Conservation (phyloP, 2,797 vertebrate species). For the Manis crassicaudata region DNA sequence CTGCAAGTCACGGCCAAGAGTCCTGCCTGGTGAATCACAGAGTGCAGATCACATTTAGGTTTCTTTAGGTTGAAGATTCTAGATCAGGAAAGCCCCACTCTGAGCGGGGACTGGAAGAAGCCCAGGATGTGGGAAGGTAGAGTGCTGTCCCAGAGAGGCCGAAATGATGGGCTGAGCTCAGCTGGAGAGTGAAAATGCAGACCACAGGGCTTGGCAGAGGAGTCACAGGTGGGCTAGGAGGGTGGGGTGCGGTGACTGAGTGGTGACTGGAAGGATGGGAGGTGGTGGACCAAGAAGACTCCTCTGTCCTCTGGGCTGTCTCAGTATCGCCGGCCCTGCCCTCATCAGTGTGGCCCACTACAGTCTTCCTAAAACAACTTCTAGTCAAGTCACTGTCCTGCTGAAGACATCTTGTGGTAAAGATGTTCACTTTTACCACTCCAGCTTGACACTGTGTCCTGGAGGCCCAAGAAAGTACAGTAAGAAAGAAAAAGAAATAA, state of each 20-base stretch:
- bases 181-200: neutral
- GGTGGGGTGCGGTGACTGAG: neutral
- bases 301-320: neutral
- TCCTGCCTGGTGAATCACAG: neutral
- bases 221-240: neutral
- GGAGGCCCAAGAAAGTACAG: neutral
- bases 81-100: neutral
- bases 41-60: neutral
- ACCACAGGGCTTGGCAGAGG: neutral
- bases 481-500: neutral
- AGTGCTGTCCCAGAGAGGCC: neutral
- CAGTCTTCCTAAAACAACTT: neutral
- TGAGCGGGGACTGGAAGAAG: neutral
- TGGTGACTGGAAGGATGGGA: neutral
- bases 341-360: neutral
- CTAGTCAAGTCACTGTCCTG: neutral
- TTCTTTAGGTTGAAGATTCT: neutral
- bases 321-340: neutral
- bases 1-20: neutral
- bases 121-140: neutral
- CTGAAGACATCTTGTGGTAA: neutral
- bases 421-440: neutral
- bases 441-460: neutral
- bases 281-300: neutral
- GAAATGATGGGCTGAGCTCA: neutral